These are phyloP conservation scores for Stegana nigrithorax DNA, from an alignment of 2,888 invertebrate species.

Conservation along the genomic window DNA sequence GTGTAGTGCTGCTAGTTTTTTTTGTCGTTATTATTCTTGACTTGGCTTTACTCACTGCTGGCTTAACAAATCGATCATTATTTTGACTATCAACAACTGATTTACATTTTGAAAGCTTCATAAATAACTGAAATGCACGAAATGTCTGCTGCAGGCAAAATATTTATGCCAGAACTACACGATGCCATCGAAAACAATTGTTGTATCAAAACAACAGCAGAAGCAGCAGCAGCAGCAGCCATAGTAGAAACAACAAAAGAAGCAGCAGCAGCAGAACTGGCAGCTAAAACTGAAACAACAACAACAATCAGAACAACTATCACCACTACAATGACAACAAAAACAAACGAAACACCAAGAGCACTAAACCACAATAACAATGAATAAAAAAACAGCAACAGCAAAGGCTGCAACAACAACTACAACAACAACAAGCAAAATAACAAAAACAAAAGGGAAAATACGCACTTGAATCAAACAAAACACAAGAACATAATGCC, in stretches of 20 bases:
- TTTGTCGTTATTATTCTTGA: no score
- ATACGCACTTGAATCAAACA: constrained; percentile 18
- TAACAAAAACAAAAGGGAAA: constrained; percentile 2
- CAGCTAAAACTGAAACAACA: no score
- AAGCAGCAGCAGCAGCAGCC: background rate
- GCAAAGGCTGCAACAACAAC: constrained; percentile 3
- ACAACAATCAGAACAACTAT: background rate
- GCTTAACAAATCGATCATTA: constrained; percentile 48
- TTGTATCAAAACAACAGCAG: background rate
- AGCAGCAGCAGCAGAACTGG: no score
- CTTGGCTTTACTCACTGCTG: background rate
- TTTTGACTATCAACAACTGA: constrained; percentile 55
- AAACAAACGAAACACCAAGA: background rate
- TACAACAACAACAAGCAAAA: background rate
- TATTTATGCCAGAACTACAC: constrained; percentile 9
- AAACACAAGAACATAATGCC: constrained; percentile 11
- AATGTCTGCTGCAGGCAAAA: constrained; percentile 17
- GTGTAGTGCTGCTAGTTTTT: no score
- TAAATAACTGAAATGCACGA: constrained; percentile 30
- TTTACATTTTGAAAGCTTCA: constrained; percentile 50
- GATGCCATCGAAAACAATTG: constrained; percentile 7
- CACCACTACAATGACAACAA: constrained; percentile 1
- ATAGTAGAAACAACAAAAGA: background rate
- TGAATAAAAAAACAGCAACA: background rate
- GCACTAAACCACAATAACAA: no score